Base-by-base conservation (phyloP, 2,888 invertebrate genomes). In the Dolichopus griseipennis region DNA sequence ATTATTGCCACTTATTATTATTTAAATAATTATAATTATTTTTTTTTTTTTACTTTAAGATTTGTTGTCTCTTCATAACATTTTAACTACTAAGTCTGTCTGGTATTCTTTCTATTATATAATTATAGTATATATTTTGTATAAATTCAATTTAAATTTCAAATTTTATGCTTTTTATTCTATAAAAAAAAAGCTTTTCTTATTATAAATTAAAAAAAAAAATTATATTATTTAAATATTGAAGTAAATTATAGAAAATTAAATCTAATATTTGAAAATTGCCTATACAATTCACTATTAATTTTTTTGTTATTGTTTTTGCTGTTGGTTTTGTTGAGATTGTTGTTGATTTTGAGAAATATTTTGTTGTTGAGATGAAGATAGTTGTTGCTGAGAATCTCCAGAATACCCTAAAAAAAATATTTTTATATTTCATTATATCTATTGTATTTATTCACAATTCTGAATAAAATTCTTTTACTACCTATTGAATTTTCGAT, bases 401-500 rank as follows among this genome's bases (percentile, higher is more conserved):
- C 69, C 71, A 68, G 68, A 68, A 70, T 71, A 67, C 37, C 68
- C 71, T 71, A 52, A 52, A 52, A 52, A 52, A 12, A 12, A 52
- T 2, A 37, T 8, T 2, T 37, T 37, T 7, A 37, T 12, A 8
- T 37, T 37, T 8, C 3, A 37, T 37, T 7, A 37, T 27, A 27
- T n/a, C n/a, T n/a, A n/a, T n/a, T n/a, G n/a, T n/a, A 27, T 27
- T 27, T 27, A 27, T 27, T 27, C n/a, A 27, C 27, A 37, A 37
- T 9, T 37, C 1, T 61, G 8, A 61, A 61, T n/a, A 52, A 63
- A 65, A 61, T n/a, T 64, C 15, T 43, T 69, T 67, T 27, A 5
- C 67, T 52, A 74, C 74, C 73, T 71, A 71, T 66, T 64, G 69
- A 71, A 61, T 66, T 71, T 70, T 81, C 81, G 67, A 77, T 78